Conservation (phyloP, 2,888 invertebrate species). For the Latheticus oryzae region DNA sequence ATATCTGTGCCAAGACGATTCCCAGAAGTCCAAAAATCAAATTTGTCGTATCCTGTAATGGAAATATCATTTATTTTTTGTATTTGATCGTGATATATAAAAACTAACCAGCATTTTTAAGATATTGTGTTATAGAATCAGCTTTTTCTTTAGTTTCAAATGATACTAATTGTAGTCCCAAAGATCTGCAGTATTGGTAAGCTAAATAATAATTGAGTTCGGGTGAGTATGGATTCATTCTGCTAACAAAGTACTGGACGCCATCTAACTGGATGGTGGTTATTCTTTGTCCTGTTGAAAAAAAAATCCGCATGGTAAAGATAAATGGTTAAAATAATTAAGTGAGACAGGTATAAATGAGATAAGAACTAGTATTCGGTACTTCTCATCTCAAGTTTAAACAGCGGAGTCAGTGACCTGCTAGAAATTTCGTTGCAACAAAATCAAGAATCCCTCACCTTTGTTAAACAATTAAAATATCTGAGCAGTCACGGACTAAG, state of each 20-base stretch:
- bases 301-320: too few species aligned
- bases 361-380: slow-evolving; percentile 35
- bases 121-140: slow-evolving; percentile 84
- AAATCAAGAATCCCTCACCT: slow-evolving; percentile 26
- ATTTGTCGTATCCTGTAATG: slow-evolving; percentile 76
- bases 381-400: slow-evolving; percentile 24
- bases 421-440: slow-evolving; percentile 28
- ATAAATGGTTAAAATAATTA: slow-evolving; percentile 15
- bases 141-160: slow-evolving; percentile 90
- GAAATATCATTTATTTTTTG: slow-evolving; percentile 10
- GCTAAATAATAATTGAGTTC: slow-evolving; percentile 88
- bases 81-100: slow-evolving; percentile 45
- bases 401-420: slow-evolving; percentile 37
- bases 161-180: slow-evolving; percentile 85
- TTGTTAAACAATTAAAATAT: slow-evolving; percentile 34
- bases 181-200: slow-evolving; percentile 88
- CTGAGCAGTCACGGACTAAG: slow-evolving; percentile 12
- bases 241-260: slow-evolving; percentile 86
- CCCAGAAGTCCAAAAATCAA: slow-evolving; percentile 91
- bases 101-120: slow-evolving; percentile 78
- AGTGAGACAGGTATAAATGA: slow-evolving; percentile 34
- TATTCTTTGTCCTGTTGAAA: slow-evolving; percentile 82
- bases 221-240: slow-evolving; percentile 89
- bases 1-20: slow-evolving; percentile 88
- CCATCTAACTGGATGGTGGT: slow-evolving; percentile 88